Evolutionary conservation across 2,888 invertebrate species (phyloP).

Genomic region (Macroteleia sp.): DNA sequence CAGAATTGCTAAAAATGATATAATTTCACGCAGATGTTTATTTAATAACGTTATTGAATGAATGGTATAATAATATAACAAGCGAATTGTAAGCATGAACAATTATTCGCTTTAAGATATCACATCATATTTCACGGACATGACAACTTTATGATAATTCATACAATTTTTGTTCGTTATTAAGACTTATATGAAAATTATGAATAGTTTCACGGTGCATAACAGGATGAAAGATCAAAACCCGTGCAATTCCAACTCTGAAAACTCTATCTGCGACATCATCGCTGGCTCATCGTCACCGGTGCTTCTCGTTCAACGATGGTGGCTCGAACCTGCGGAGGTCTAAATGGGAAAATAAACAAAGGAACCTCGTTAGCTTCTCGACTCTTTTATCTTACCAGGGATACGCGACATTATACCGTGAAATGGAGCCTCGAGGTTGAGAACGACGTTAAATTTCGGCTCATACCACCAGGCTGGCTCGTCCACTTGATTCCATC

Average conservation of each 20-base stretch:
- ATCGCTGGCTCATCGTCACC: conserved; percentile 49
- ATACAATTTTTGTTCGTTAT: background rate
- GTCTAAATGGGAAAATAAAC: conserved; percentile 79
- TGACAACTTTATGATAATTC: conserved; percentile 7
- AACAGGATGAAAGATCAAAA: conserved; percentile 12
- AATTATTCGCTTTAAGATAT: too few species aligned
- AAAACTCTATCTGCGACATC: conserved; percentile 49
- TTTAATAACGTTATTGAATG: too few species aligned
- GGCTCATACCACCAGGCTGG: conserved; percentile 50
- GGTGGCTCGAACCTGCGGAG: conserved; percentile 51
- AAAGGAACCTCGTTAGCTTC: conserved; percentile 78
- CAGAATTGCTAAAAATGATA: too few species aligned
- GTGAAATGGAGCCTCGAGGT: conserved; percentile 79
- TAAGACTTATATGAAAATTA: conserved; percentile 26
- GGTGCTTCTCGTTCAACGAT: conserved; percentile 28
- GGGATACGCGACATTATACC: conserved; percentile 76
- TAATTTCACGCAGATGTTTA: too few species aligned
- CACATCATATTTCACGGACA: too few species aligned
- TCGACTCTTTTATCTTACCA: conserved; percentile 72
- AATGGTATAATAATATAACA: too few species aligned
- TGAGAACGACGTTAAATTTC: conserved; percentile 73
- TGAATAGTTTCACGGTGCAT: conserved; percentile 17
- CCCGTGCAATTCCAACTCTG: conserved; percentile 20
- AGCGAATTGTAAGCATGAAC: too few species aligned
- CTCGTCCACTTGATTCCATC: conserved; percentile 63